phyloP scores from a whole-genome alignment of 2,113 vertebrate species.

The Phoenicopterus ruber region DNA sequence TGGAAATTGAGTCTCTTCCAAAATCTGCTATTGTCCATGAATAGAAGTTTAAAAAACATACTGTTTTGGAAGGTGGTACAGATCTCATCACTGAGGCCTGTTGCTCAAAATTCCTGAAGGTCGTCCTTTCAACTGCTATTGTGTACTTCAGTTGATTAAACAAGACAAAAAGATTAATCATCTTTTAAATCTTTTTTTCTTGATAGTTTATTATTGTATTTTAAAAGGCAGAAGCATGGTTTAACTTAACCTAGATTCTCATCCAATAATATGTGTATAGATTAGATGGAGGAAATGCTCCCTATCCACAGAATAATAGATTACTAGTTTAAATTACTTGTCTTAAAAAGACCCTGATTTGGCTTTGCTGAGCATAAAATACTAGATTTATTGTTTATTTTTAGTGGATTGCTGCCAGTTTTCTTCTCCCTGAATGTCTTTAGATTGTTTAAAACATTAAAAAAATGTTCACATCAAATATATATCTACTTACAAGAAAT shows the following conservation, averaged over 20 bases:
- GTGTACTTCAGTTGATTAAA: not conserved
- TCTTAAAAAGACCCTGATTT: conserved; percentile 60
- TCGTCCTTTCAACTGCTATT: not conserved
- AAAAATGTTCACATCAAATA: conserved; percentile 37
- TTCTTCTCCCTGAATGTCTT: not conserved
- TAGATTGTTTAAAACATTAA: conserved; percentile 49
- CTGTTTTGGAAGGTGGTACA: not conserved
- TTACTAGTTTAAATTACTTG: conserved; percentile 52
- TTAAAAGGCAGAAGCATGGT: not conserved
- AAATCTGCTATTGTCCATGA: not conserved
- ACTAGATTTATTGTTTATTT: conserved; percentile 65
- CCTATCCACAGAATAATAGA: conserved; percentile 4
- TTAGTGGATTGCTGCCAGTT: conserved; percentile 50
- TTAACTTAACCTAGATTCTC: conserved; percentile 23
- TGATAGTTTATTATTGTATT: not conserved
- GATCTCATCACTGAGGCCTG: not conserved
- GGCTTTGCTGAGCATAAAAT: conserved; percentile 48
- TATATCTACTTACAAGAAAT: conserved; percentile 56
- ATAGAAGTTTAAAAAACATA: not conserved
- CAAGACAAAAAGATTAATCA: not conserved
- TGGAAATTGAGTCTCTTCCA: not conserved
- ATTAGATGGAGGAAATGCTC: conserved; percentile 27
- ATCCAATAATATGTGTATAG: not conserved
- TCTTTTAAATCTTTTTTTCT: not conserved
- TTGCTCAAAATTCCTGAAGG: not conserved